phyloP scores from a whole-genome alignment of 2,797 vertebrate species.

The Petrocephalus schoutedeni region DNA sequence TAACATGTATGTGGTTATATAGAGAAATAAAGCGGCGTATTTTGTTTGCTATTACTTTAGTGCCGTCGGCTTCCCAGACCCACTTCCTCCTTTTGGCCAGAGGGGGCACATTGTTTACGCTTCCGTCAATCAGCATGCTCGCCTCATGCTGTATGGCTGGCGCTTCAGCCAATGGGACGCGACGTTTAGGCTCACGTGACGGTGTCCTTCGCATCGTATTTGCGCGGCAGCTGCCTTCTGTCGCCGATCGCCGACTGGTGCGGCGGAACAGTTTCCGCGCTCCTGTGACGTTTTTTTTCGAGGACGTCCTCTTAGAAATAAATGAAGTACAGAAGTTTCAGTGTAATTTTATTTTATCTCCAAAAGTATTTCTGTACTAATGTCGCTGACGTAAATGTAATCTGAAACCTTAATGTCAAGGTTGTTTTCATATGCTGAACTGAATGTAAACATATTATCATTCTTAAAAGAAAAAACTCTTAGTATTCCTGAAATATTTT shows the following conservation, averaged over 20 bases:
- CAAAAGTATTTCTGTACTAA: background rate
- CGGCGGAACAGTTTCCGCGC: background rate
- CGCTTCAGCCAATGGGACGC: background rate
- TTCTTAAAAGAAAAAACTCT: background rate
- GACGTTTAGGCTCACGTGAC: too few relatives aligned
- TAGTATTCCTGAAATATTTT: background rate
- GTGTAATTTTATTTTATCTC: background rate
- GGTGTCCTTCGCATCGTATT: background rate
- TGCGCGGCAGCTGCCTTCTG: background rate
- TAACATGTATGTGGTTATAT: background rate
- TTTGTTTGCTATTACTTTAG: background rate
- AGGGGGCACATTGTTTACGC: background rate
- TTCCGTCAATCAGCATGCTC: background rate
- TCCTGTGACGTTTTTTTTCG: background rate
- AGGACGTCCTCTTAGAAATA: background rate
- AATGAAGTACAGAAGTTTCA: background rate
- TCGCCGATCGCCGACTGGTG: background rate
- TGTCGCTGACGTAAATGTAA: background rate
- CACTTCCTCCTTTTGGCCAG: conserved; percentile 16
- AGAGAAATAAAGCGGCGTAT: background rate
- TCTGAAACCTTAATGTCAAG: background rate
- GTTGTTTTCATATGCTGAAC: background rate
- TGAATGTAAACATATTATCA: background rate
- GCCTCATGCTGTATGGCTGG: background rate
- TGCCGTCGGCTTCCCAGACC: background rate